A percentile compares a stretch with the other conserved stretches of the same genome.
Evolutionary conservation across 2,888 invertebrate species (phyloP).

Genomic region (Dyspetes luteomarginatus): DNA sequence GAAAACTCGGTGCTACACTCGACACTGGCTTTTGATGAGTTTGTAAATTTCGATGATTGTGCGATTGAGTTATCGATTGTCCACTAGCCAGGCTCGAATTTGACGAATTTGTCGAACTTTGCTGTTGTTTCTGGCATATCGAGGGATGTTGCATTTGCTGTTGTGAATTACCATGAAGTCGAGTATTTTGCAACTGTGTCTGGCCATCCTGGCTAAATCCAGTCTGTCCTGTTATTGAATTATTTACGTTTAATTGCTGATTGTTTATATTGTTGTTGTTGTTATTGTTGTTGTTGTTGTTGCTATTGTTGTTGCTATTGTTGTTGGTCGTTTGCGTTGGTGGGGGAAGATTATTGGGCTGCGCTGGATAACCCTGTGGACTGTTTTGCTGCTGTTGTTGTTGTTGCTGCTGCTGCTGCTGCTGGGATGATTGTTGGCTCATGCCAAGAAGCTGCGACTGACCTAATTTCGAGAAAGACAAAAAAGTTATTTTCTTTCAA

Average conservation of each 20-base stretch:
- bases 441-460: conserved; percentile 72
- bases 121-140: conserved; percentile 81
- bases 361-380: conserved; percentile 71
- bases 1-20: conserved; percentile 92
- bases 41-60: conserved; percentile 77
- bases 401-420: conserved; percentile 71
- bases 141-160: conserved; percentile 84
- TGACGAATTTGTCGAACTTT: conserved; percentile 83
- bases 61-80: conserved; percentile 72
- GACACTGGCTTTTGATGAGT: conserved; percentile 92
- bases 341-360: conserved; percentile 50
- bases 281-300: conserved; percentile 69
- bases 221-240: conserved; percentile 77
- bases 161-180: conserved; percentile 85
- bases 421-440: conserved; percentile 63
- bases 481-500: no score
- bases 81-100: conserved; percentile 82
- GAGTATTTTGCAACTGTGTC: conserved; percentile 83
- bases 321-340: conserved; percentile 69
- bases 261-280: conserved; percentile 69
- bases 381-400: conserved; percentile 70
- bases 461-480: conserved; percentile 71
- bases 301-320: conserved; percentile 70
- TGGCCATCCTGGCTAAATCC: conserved; percentile 81
- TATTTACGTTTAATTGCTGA: conserved; percentile 84